phyloP scores from a whole-genome alignment of 2,888 invertebrate genomes.

The Athalia circularis region DNA sequence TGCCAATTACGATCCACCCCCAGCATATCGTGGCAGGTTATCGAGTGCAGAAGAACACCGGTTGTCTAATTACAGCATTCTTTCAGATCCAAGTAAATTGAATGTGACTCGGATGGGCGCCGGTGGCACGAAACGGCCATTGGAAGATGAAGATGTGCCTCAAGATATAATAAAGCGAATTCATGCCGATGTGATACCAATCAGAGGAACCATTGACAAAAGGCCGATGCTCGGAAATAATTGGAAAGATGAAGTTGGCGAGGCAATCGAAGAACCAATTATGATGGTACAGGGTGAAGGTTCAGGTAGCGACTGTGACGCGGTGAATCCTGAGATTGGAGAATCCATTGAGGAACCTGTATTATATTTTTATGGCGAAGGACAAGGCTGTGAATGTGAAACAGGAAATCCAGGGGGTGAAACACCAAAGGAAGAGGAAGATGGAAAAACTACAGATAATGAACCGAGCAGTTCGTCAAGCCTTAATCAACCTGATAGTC shows the following conservation, averaged over 20 bases:
- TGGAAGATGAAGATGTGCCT: constrained; percentile 61
- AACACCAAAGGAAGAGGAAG: constrained; percentile 62
- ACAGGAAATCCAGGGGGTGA: constrained; percentile 81
- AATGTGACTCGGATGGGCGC: constrained; percentile 64
- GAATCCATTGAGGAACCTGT: constrained; percentile 85
- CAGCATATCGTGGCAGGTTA: constrained; percentile 64
- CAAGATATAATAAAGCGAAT: constrained; percentile 66
- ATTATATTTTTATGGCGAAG: constrained; percentile 83
- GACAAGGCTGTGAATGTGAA: constrained; percentile 83
- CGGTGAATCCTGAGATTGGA: constrained; percentile 75
- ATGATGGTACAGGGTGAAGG: constrained; percentile 84
- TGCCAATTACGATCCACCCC: constrained; percentile 63
- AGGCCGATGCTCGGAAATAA: constrained; percentile 57
- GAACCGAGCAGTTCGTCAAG: constrained; percentile 61
- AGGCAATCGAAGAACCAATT: constrained; percentile 84
- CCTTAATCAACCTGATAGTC: constrained; percentile 52
- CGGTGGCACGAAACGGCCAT: constrained; percentile 60
- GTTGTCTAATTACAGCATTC: constrained; percentile 68
- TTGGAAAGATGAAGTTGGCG: constrained; percentile 75
- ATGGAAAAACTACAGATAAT: constrained; percentile 66
- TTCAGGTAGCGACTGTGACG: constrained; percentile 81
- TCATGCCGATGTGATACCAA: constrained; percentile 65
- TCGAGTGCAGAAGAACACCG: constrained; percentile 66
- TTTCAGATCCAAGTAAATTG: constrained; percentile 70
- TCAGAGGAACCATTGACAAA: constrained; percentile 62